Evolutionary conservation across 1,140 invertebrate species (phyloP), one percentile per base, ranked within the genome.

Genomic region (Diachasmimorpha longicaudata): DNA sequence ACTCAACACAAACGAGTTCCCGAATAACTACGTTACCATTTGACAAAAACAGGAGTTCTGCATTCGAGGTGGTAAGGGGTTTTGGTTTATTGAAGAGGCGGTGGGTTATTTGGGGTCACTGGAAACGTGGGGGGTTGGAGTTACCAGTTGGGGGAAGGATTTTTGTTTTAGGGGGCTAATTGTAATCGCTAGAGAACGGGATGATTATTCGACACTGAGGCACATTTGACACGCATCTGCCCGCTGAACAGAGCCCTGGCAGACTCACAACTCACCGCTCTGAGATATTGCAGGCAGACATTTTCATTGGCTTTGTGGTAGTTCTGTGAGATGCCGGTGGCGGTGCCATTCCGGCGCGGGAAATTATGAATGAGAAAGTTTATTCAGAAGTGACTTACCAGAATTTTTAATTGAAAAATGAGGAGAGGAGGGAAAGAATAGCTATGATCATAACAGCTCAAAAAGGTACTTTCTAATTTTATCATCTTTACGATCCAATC

Each of bases 1-100:
- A 80, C 76, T 36, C 75, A 77, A 79, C 78, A 83, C 79, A 78
- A n/a, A 78, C 63, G 78, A 72, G 72, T 78, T 16, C 74, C 76
- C 75, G 78, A 78, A 80, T 78, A 80, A 81, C 79, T 77, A 69
- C 69, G 67, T 75, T 70, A 70, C 31, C 68, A 70, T 75, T 75
- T 63, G 74, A 69, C 42, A 70, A 74, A 48, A 46, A 70, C 31
- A 37, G 9, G 31, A 68, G 13, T 68, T 68, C n/a, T 68, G 4
- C n/a, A n/a, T 42, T 14, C 5, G 23, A 23, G 19, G 0, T 25
- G 23, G 4, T 4, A 16, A 16, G 21, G 36, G 1, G 39, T 68
- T 37, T 68, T 16, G 14, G 31, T 39, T 37, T 68, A 16, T 68
- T 39, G 4, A 13, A 36, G 25, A n/a, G n/a, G 14, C n/a, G 11